phyloP scores from a whole-genome alignment of 2,113 vertebrate genomes.

The Callithrix jacchus region DNA sequence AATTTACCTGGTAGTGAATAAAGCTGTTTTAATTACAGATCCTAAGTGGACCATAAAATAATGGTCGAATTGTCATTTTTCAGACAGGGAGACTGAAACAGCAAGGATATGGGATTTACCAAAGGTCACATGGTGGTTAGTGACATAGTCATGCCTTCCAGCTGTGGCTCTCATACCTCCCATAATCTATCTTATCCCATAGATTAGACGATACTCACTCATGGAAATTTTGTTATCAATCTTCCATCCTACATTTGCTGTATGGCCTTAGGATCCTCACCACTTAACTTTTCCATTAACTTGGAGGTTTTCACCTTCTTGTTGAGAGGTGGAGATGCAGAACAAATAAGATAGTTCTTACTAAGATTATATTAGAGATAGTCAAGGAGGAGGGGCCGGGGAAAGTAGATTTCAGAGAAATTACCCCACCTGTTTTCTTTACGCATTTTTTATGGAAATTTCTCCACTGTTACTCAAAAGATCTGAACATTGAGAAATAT shows the following conservation, averaged over 20 bases:
- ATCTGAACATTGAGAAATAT: background rate
- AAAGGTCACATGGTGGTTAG: background rate
- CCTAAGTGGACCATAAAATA: background rate
- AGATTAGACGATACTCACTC: background rate
- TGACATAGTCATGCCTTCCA: background rate
- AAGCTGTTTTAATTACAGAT: background rate
- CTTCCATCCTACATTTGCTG: background rate
- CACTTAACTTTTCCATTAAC: background rate
- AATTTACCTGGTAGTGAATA: background rate
- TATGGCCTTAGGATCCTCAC: background rate
- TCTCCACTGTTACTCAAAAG: background rate
- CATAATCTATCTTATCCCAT: background rate
- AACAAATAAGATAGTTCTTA: background rate
- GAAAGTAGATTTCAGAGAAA: background rate
- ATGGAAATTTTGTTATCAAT: background rate
- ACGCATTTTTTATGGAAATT: background rate
- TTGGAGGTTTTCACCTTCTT: background rate
- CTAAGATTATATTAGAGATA: background rate
- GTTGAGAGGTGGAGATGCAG: background rate
- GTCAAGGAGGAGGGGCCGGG: background rate
- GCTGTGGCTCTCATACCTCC: background rate
- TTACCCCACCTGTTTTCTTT: background rate
- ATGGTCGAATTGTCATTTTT: background rate
- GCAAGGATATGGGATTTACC: background rate
- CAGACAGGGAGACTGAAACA: background rate